Percentiles rank a stretch among this genome's conserved stretches.
Evolutionary conservation across 2,888 invertebrate species (phyloP).

Genomic region (Perdita meconis): DNA sequence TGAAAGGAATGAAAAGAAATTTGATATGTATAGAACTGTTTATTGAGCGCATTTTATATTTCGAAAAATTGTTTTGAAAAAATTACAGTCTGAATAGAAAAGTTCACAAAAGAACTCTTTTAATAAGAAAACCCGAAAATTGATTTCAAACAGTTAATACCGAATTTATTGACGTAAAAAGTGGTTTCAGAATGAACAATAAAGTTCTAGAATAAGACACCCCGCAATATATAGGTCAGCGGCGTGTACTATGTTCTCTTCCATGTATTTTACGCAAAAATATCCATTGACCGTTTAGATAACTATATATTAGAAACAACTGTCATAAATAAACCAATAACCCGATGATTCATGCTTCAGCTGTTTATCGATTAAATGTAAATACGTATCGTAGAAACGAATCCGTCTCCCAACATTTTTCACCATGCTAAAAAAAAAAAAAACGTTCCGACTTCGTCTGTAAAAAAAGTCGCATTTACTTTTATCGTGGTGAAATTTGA

Average conservation of each 20-base stretch:
- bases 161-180: neutral
- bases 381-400: conserved; percentile 10
- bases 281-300: conserved; percentile 18
- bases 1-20: neutral
- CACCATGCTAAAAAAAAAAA: neutral
- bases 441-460: neutral
- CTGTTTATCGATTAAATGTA: conserved; percentile 23
- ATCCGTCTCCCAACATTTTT: neutral
- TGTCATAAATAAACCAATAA: conserved; percentile 38
- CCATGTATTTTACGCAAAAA: conserved; percentile 41
- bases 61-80: no score
- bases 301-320: conserved; percentile 26
- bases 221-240: conserved; percentile 48
- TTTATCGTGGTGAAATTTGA: neutral
- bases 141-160: neutral
- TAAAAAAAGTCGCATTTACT: neutral
- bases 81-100: no score
- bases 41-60: no score
- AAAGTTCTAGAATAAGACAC: conserved; percentile 33
- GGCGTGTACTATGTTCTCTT: conserved; percentile 5
- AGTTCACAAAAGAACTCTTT: no score
- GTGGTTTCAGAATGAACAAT: conserved; percentile 11
- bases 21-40: no score
- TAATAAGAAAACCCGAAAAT: neutral
- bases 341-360: conserved; percentile 32